Evolutionary conservation across 2,888 invertebrate genomes (phyloP), one percentile per base, ranked within the genome.

Genomic region (Synergus itoensis): DNA sequence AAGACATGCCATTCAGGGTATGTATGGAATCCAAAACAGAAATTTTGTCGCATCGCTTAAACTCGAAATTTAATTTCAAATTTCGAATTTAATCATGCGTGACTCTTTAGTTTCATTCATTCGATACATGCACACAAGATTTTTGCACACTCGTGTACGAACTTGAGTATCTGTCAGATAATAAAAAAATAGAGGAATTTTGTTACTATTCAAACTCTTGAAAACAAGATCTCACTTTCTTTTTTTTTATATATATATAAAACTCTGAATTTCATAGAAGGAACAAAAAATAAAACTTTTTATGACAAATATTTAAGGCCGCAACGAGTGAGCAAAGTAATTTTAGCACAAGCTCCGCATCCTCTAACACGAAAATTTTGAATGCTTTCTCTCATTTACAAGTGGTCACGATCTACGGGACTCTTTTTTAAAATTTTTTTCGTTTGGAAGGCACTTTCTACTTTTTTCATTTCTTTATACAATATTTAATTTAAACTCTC

Each of bases 401-500:
- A 90, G 90, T 92, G 90, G 92, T 92, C 92, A 91, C 92, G 92
- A 91, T 92, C 91, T 92, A 92, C 91, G 92, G 90, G 91, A 92
- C 90, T 91, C 90, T 88, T 91, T 88, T 89, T 86, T 85, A 87
- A 87, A 86, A 84, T 84, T 87, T 86, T 84, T 85, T 84, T 90
- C 87, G 82, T 94, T 94, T 95, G 95, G 95, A 96, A 96, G 96
- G 96, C 96, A 96, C 96, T 96, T 96, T 95, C 95, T 95, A 95
- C 95, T 94, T 94, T 94, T 94, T 94, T 93, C 89, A 93, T 93
- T 94, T 95, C 95, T 95, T 95, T 95, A 95, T 95, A 95, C 95
- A 95, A 87, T 91, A 89, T 88, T 87, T 89, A 88, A 87, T 87
- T 89, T 90, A 87, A 89, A 85, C 82, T 82, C 81, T 83, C 85